Conservation (phyloP, 2,113 vertebrate species). For the Gymnocephalus cernua region DNA sequence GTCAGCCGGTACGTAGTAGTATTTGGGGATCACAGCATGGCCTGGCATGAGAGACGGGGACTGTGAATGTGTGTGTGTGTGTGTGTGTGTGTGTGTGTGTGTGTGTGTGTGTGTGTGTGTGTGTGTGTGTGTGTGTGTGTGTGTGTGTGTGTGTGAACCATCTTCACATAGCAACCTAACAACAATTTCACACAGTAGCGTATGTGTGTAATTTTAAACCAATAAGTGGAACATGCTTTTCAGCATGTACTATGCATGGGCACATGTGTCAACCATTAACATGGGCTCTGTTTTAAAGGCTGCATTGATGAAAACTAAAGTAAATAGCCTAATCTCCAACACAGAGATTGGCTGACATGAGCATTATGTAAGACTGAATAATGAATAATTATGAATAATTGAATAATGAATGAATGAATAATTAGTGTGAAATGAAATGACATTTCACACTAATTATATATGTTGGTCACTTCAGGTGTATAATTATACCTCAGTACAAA, state of each 20-base stretch:
- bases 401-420: no score
- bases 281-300: neutral
- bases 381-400: no score
- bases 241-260: neutral
- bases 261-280: neutral
- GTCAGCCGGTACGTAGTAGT: constrained; percentile 95
- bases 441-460: neutral
- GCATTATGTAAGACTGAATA: neutral
- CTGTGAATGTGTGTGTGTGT: constrained; percentile 12
- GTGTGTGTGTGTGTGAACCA: neutral
- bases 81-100: neutral
- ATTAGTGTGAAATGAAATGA: neutral
- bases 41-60: constrained; percentile 76
- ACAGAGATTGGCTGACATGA: neutral
- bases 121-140: neutral
- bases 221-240: neutral
- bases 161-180: no score
- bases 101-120: constrained; percentile 5
- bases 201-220: neutral
- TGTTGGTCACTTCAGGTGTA: neutral
- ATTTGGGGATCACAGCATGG: constrained; percentile 92
- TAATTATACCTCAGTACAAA: neutral
- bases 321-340: neutral
- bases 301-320: neutral
- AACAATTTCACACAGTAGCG: neutral